Evolutionary conservation across 1,140 invertebrate genomes (phyloP).

Genomic region (Eurosta solidaginis): DNA sequence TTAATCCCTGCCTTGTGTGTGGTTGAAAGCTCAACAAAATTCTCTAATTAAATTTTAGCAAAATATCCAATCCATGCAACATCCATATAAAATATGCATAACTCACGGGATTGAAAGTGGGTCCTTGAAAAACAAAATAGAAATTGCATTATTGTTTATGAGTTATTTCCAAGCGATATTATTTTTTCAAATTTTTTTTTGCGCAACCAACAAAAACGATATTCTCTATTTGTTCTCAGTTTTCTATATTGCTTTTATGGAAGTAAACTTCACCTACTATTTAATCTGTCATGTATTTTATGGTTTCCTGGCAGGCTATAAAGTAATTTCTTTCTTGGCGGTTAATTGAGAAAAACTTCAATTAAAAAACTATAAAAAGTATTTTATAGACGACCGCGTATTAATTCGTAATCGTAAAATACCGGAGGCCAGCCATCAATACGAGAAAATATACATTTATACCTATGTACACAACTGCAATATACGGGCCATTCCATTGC

Average conservation of each 20-base stretch:
- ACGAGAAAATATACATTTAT: neutral
- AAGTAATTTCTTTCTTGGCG: neutral
- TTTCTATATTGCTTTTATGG: no score
- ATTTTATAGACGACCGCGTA: neutral
- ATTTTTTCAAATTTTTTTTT: no score
- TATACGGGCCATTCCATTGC: no score
- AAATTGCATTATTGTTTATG: no score
- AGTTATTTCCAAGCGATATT: neutral
- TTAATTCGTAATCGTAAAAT: neutral
- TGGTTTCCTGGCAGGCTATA: neutral
- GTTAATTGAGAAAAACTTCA: neutral
- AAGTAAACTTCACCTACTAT: no score
- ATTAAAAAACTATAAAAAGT: neutral
- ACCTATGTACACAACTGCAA: neutral
- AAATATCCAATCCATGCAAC: neutral
- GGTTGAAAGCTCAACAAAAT: neutral
- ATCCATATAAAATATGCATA: neutral
- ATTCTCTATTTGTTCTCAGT: no score
- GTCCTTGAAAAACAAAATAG: neutral
- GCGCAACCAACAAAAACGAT: no score
- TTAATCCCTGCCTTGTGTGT: no score
- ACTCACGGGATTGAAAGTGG: neutral
- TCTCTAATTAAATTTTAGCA: neutral
- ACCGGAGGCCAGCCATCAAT: neutral
- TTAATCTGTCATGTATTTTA: no score